phyloP scores from a whole-genome alignment of 2,113 vertebrate genomes.

The Callochromis pleurospilus region DNA sequence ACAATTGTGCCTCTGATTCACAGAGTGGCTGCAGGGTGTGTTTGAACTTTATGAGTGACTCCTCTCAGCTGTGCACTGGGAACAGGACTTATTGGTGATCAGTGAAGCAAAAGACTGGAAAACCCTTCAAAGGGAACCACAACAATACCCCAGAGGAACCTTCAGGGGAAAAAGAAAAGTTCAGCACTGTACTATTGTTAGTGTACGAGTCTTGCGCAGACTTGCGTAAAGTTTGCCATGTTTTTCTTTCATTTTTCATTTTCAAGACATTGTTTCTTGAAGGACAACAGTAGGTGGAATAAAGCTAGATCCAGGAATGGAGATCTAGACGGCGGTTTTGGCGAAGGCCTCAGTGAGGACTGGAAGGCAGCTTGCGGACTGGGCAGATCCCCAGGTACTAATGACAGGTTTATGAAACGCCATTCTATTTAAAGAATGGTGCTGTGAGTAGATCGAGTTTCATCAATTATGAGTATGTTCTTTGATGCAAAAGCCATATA shows the following conservation, averaged over 20 bases:
- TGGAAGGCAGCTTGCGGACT: neutral
- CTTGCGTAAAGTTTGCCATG: neutral
- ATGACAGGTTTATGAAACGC: neutral
- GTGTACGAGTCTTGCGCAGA: neutral
- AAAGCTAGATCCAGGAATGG: neutral
- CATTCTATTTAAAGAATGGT: neutral
- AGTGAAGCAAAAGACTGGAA: constrained; percentile 28
- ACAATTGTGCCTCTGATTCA: neutral
- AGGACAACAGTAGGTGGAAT: neutral
- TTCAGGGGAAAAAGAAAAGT: neutral
- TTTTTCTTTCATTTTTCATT: neutral
- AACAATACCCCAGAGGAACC: constrained; percentile 1
- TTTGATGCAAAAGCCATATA: neutral
- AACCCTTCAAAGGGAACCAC: constrained; percentile 30
- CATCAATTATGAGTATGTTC: neutral
- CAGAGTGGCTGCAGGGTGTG: neutral
- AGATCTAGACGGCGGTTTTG: neutral
- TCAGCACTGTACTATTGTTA: neutral
- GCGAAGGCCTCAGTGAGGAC: neutral
- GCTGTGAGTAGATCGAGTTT: neutral
- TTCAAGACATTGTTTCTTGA: neutral
- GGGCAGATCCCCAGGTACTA: neutral
- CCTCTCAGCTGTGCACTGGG: neutral
- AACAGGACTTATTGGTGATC: constrained; percentile 24
- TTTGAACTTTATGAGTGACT: constrained; percentile 18